A percentile compares a stretch with the other conserved stretches of the same genome.
Conservation (phyloP, 2,113 vertebrate species). For the Lichenostomus cassidix region DNA sequence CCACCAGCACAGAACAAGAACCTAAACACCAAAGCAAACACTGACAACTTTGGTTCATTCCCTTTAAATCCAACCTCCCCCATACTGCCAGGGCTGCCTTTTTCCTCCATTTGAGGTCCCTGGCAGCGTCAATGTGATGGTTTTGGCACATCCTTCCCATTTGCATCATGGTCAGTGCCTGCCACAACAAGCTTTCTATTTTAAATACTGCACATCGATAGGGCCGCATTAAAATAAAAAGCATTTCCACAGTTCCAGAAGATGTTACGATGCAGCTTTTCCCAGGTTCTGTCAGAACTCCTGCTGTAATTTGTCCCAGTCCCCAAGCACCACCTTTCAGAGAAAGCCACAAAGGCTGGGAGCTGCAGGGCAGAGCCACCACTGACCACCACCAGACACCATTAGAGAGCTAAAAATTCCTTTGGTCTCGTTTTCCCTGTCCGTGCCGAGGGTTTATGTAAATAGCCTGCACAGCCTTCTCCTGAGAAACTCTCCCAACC, state of each 20-base stretch:
- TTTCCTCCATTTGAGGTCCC: not conserved
- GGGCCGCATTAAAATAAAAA: not conserved
- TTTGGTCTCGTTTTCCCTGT: not conserved
- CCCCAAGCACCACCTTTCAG: not conserved
- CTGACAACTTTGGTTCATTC: not conserved
- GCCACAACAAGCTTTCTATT: not conserved
- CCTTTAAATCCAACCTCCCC: not conserved
- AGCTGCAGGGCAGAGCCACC: not conserved
- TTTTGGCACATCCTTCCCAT: not conserved
- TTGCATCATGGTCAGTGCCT: fast-evolving
- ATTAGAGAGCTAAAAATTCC: not conserved
- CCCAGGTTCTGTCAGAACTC: not conserved
- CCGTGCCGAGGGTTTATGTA: not conserved
- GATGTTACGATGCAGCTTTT: not conserved
- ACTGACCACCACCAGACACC: not conserved
- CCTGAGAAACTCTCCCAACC: conserved; percentile 22
- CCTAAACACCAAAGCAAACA: not conserved
- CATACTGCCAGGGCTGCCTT: not conserved
- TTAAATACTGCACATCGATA: not conserved
- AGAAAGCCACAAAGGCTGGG: not conserved
- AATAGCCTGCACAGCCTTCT: not conserved
- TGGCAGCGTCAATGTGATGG: fast-evolving
- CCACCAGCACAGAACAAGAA: not conserved
- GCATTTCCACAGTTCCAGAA: not conserved
- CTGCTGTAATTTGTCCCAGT: not conserved